Evolutionary conservation across 2,113 vertebrate genomes (phyloP), one percentile per base, ranked within the genome.

Genomic region (Saimiri boliviensis): DNA sequence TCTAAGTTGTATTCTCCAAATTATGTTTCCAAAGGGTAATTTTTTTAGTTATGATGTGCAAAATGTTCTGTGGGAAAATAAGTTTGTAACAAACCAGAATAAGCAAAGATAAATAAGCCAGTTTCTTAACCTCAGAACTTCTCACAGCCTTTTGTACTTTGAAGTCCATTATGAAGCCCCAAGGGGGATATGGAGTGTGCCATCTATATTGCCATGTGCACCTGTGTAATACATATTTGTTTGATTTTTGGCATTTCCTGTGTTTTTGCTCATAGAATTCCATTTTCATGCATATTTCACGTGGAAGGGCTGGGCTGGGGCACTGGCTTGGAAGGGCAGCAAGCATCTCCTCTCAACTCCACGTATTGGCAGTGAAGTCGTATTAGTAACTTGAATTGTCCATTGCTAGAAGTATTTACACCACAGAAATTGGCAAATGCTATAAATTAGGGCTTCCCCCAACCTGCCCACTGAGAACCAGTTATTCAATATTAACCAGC

Each of bases 161-260:
- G 10, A 84, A 54, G 45, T 79, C 32, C 4, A 6, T 77, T 73
- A 8, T 14, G 49, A 95, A 79, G 42, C 32, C n/a, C 49, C 6
- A 30, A 2, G 37, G 45, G 35, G 45, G 66, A 45, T 12, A 5
- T 7, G 68, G 88, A 16, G 14, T 60, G 2, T 4, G 10, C 11
- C 32, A 0, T 13, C 27, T 42, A 1, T 47, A 11, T 49, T 6
- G 9, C 6, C 9, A 2, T 25, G 5, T 32, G 37, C 20, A 17
- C 89, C 40, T 30, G 1, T 40, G 35, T 16, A 6, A 5, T 27
- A 0, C 32, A 5, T 8, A 17, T 82, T 42, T 86, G 6, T 82
- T 42, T 86, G 6, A 49, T 20, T 19, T 91, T 82, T 14, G 49
- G 70, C 17, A 4, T 40, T 40, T 83, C n/a, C 52, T 40, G 0